Evolutionary conservation across 2,113 vertebrate genomes (phyloP).

Genomic region (Dascyllus trimaculatus): DNA sequence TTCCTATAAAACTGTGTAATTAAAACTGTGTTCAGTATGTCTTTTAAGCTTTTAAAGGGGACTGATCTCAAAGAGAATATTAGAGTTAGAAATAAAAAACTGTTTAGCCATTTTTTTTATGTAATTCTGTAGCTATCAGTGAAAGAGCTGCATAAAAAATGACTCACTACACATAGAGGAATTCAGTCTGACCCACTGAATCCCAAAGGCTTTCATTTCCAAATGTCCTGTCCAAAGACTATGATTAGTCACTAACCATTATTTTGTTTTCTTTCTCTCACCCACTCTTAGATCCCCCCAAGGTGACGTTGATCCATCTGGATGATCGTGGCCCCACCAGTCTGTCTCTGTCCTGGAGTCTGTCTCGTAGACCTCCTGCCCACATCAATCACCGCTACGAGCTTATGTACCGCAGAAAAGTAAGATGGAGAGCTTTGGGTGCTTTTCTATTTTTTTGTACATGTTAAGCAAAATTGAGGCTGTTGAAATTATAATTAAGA

Average conservation of each 20-base stretch:
- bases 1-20: too few species aligned
- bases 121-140: conserved; percentile 8
- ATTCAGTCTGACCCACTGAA: conserved; percentile 60
- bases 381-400: conserved; percentile 91
- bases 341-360: conserved; percentile 91
- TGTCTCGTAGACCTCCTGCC: conserved; percentile 87
- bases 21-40: too few species aligned
- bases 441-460: conserved; percentile 8
- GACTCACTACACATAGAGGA: conserved; percentile 40
- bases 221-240: conserved; percentile 52
- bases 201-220: conserved; percentile 65
- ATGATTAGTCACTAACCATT: conserved; percentile 73
- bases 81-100: too few species aligned
- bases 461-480: background rate
- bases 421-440: conserved; percentile 66
- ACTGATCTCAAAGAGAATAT: background rate
- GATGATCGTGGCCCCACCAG: conserved; percentile 88
- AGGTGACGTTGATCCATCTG: conserved; percentile 90
- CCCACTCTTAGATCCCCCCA: conserved; percentile 88
- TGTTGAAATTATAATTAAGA: background rate
- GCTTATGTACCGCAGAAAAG: conserved; percentile 97
- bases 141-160: conserved; percentile 10
- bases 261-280: conserved; percentile 65
- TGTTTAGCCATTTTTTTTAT: conserved; percentile 3
- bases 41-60: background rate